These are phyloP conservation scores for Atta colombica DNA, from an alignment of 1,140 invertebrate genomes.

Conservation along the genomic window DNA sequence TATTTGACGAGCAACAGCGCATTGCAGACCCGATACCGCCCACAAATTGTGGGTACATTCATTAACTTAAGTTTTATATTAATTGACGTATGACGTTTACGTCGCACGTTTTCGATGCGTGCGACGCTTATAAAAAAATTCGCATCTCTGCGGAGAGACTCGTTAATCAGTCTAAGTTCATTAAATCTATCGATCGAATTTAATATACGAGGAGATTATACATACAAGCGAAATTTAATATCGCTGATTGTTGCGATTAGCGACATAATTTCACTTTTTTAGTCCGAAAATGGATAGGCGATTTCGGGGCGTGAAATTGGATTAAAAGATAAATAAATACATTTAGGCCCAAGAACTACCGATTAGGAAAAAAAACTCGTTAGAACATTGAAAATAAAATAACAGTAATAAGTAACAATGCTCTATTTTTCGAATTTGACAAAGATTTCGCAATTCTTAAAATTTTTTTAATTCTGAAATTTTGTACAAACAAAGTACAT, in stretches of 20 bases:
- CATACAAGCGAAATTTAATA: neutral
- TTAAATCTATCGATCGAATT: constrained; percentile 31
- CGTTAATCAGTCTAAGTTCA: constrained; percentile 47
- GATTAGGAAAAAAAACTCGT: neutral
- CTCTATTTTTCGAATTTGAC: neutral
- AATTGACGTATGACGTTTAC: constrained; percentile 36
- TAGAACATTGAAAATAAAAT: neutral
- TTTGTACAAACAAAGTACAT: neutral
- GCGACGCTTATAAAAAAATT: constrained; percentile 31
- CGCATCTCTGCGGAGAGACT: neutral
- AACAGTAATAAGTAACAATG: neutral
- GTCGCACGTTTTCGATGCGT: neutral
- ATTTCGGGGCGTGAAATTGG: neutral
- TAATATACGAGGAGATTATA: constrained; percentile 11
- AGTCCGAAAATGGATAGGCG: constrained; percentile 17
- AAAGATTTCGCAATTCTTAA: neutral
- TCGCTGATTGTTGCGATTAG: neutral
- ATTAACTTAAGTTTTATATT: constrained; percentile 33
- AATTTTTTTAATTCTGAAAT: neutral
- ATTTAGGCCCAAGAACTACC: constrained; percentile 4
- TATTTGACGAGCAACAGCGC: neutral
- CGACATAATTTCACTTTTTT: neutral
- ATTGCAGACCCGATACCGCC: neutral
- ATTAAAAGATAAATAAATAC: neutral
- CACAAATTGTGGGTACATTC: constrained; percentile 7